Conservation (phyloP, 2,113 vertebrate species). For the Megaleporinus macrocephalus region DNA sequence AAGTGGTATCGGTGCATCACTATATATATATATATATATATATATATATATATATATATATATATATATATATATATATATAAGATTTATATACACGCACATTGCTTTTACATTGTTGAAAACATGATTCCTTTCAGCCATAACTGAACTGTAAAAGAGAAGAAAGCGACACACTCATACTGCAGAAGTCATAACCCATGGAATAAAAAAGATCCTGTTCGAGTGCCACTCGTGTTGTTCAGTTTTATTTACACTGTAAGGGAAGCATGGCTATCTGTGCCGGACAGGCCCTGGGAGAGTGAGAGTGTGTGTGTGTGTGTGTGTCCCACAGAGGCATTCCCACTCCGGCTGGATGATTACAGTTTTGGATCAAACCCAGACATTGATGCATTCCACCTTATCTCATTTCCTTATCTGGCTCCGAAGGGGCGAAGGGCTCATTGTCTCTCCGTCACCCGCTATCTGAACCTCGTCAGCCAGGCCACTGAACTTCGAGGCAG, state of each 20-base stretch:
- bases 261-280: slow-evolving; percentile 5
- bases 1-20: too few relatives aligned
- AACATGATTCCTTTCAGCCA: not conserved
- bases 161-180: too few relatives aligned
- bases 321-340: slow-evolving; percentile 45
- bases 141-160: not conserved
- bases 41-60: too few relatives aligned
- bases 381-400: slow-evolving; percentile 50
- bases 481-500: not conserved
- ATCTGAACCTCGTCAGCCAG: slow-evolving; percentile 33
- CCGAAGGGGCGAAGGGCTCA: slow-evolving; percentile 41
- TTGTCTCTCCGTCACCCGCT: slow-evolving; percentile 44
- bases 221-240: not conserved
- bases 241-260: not conserved
- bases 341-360: slow-evolving; percentile 50
- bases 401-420: slow-evolving; percentile 63
- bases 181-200: not conserved
- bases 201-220: not conserved
- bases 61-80: too few relatives aligned
- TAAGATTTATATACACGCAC: too few relatives aligned
- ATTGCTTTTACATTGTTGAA: too few relatives aligned
- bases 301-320: too few relatives aligned
- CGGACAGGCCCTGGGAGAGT: not conserved
- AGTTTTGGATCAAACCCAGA: slow-evolving; percentile 53
- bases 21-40: too few relatives aligned